A percentile compares a stretch with the other conserved stretches of the same genome.
phyloP scores from a whole-genome alignment of 2,113 vertebrate genomes.

The Pelvicachromis taeniatus region DNA sequence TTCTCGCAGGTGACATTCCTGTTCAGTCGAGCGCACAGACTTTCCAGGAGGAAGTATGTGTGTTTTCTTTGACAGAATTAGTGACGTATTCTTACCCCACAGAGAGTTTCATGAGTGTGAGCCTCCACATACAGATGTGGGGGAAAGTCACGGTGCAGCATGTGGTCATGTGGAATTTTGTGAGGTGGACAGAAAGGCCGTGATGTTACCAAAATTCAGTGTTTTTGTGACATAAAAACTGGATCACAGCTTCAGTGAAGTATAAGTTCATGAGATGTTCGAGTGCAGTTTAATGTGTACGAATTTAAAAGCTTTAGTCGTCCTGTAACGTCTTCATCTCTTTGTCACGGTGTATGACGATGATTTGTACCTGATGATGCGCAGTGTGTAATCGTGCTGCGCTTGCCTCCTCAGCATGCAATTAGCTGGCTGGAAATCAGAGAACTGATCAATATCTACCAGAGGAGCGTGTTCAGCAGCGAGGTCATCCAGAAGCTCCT shows the following conservation, averaged over 20 bases:
- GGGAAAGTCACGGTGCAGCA: not conserved
- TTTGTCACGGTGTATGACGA: not conserved
- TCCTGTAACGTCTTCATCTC: not conserved
- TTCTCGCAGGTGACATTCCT: not conserved
- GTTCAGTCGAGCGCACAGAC: not conserved
- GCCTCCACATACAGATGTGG: not conserved
- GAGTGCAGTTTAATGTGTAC: not conserved
- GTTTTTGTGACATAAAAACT: not conserved
- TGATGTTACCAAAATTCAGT: not conserved
- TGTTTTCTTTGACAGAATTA: not conserved
- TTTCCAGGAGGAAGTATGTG: not conserved
- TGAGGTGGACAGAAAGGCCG: not conserved
- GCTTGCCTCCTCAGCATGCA: constrained; percentile 2
- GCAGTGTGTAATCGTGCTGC: not conserved
- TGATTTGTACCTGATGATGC: not conserved
- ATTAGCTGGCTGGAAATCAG: constrained; percentile 59
- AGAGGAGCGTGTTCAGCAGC: constrained; percentile 39
- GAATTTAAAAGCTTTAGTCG: not conserved
- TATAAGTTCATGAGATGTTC: not conserved
- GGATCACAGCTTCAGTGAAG: not conserved
- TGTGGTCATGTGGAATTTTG: not conserved
- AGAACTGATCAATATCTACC: constrained; percentile 44
- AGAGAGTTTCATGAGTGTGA: not conserved
- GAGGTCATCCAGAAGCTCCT: constrained; percentile 17
- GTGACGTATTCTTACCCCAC: not conserved